Conservation (phyloP, 2,113 vertebrate species). For the Hippocampus zosterae region DNA sequence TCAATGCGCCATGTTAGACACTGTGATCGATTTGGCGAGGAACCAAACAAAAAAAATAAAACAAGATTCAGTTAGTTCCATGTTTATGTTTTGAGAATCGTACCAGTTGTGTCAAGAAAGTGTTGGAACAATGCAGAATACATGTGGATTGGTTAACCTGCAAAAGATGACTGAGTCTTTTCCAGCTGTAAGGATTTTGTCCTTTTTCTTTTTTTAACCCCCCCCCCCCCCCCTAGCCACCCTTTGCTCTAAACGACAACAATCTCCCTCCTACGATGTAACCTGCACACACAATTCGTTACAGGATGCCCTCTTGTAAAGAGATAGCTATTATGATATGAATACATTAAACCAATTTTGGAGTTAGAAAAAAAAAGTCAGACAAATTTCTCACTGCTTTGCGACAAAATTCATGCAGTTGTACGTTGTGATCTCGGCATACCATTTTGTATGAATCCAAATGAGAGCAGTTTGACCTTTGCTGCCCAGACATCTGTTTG, state of each 20-base stretch:
- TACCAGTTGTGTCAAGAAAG: not conserved
- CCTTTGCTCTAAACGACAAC: no score
- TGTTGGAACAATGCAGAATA: no score
- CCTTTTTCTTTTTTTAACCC: not conserved
- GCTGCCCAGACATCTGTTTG: not conserved
- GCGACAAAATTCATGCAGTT: not conserved
- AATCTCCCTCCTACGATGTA: no score
- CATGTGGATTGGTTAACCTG: not conserved
- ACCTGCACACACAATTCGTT: no score
- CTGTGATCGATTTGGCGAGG: slow-evolving; percentile 21
- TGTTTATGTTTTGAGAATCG: not conserved
- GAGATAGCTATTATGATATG: no score
- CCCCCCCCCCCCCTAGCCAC: no score
- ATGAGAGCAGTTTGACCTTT: not conserved
- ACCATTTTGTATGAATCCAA: not conserved
- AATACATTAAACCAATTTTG: no score
- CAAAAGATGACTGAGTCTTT: no score
- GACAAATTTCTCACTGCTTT: no score
- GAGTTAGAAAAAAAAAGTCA: no score
- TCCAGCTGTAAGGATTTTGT: not conserved
- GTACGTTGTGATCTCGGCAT: not conserved
- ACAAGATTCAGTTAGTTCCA: slow-evolving; percentile 2
- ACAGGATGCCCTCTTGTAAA: no score
- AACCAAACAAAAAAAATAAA: slow-evolving; percentile 9
- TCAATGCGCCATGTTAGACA: slow-evolving; percentile 8